A percentile compares a stretch with the other conserved stretches of the same genome.
phyloP scores from a whole-genome alignment of 64 coral and sea anemone species.

The Dendronephthya gigantea region DNA sequence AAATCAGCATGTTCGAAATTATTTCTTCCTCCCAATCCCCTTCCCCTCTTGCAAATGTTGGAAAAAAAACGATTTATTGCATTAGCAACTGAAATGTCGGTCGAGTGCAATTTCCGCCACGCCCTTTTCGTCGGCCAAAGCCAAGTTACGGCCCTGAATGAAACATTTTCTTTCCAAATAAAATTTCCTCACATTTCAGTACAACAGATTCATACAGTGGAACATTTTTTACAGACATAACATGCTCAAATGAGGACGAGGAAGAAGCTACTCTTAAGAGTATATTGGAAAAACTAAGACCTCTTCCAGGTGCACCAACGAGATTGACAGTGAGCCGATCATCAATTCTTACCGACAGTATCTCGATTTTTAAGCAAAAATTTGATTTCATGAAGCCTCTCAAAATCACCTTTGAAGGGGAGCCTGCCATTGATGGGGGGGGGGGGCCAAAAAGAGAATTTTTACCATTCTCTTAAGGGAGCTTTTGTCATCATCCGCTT shows the following conservation, averaged over 20 bases:
- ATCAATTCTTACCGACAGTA: background rate
- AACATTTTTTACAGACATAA: background rate
- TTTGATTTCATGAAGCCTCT: background rate
- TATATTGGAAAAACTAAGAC: background rate
- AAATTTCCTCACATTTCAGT: background rate
- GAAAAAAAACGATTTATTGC: no score
- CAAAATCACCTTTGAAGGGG: background rate
- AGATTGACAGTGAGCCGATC: background rate
- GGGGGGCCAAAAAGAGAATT: background rate
- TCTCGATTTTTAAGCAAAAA: background rate
- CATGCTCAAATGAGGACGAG: background rate
- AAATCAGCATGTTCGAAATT: no score
- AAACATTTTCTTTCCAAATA: background rate
- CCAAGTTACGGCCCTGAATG: no score
- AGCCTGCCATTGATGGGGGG: background rate
- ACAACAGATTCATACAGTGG: background rate
- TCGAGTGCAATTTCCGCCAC: no score
- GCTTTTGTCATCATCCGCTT: background rate
- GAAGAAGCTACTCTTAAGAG: background rate
- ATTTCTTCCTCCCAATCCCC: no score
- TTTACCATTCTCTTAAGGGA: background rate
- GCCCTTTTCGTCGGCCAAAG: no score
- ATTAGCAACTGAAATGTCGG: no score
- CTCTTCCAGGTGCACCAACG: background rate
- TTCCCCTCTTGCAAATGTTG: no score